Conservation (phyloP, 2,797 vertebrate species). For the Pyrocephalus nanus region DNA sequence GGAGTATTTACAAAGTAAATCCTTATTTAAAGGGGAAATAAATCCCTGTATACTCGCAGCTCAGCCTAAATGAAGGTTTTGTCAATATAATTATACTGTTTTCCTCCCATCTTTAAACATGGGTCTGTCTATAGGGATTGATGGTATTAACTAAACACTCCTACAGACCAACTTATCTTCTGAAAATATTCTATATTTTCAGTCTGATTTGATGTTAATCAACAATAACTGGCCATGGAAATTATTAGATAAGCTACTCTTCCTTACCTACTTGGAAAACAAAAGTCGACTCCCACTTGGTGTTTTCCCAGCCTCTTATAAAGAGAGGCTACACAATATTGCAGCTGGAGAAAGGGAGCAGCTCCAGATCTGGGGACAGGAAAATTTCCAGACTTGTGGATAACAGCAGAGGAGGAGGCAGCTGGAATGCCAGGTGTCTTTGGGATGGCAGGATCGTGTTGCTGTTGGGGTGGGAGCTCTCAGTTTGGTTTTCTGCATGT, state of each 20-base stretch:
- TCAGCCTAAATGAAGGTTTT: not conserved
- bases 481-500: not conserved
- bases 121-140: not conserved
- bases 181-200: not conserved
- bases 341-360: not conserved
- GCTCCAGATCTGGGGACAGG: not conserved
- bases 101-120: not conserved
- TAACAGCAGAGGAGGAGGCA: accelerated
- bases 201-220: not conserved
- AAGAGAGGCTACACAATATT: not conserved
- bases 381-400: not conserved
- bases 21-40: not conserved
- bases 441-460: not conserved
- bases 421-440: not conserved
- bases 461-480: not conserved
- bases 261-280: not conserved
- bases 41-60: not conserved
- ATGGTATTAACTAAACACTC: not conserved
- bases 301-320: not conserved
- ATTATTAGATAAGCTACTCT: not conserved
- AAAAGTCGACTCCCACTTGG: not conserved
- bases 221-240: not conserved
- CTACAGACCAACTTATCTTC: not conserved
- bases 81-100: not conserved
- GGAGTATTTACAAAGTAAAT: not conserved